These are phyloP conservation scores for Crossoptilon crossoptilon DNA, from an alignment of 2,797 vertebrate species.

Conservation along the genomic window DNA sequence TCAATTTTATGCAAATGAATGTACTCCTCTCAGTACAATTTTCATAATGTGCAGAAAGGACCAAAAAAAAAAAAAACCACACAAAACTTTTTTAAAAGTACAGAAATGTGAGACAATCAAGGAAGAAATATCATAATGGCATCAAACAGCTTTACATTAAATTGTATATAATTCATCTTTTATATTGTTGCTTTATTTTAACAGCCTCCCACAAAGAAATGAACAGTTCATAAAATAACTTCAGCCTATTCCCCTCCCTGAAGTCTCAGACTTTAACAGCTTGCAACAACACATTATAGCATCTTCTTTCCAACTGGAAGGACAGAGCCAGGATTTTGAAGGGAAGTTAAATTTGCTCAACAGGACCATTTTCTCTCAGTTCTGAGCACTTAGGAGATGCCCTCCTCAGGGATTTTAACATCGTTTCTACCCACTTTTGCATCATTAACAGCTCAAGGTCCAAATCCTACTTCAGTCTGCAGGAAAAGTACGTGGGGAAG, in stretches of 20 bases:
- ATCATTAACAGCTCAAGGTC: background rate
- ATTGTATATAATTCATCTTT: constrained; percentile 61
- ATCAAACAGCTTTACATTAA: constrained; percentile 66
- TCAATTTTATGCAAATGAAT: constrained; percentile 81
- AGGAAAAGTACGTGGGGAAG: background rate
- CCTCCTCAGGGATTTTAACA: background rate
- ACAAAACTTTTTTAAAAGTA: constrained; percentile 61
- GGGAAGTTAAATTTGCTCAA: constrained; percentile 27
- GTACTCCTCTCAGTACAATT: constrained; percentile 77
- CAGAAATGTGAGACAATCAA: constrained; percentile 62
- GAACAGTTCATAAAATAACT: constrained; percentile 61
- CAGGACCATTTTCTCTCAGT: background rate
- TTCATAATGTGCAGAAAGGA: constrained; percentile 73
- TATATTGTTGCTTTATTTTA: constrained; percentile 62
- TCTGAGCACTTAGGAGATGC: background rate
- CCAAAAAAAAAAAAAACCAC: constrained; percentile 40
- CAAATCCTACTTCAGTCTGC: background rate
- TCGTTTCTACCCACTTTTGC: background rate
- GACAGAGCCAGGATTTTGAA: constrained; percentile 27
- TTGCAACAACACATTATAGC: constrained; percentile 51
- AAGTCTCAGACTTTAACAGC: constrained; percentile 55
- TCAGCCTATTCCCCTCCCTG: constrained; percentile 53
- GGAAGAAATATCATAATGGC: constrained; percentile 66
- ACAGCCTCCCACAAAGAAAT: constrained; percentile 56
- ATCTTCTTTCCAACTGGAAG: constrained; percentile 53